Evolutionary conservation across 2,888 invertebrate genomes (phyloP).

Genomic region (Thymelicus sylvestris): DNA sequence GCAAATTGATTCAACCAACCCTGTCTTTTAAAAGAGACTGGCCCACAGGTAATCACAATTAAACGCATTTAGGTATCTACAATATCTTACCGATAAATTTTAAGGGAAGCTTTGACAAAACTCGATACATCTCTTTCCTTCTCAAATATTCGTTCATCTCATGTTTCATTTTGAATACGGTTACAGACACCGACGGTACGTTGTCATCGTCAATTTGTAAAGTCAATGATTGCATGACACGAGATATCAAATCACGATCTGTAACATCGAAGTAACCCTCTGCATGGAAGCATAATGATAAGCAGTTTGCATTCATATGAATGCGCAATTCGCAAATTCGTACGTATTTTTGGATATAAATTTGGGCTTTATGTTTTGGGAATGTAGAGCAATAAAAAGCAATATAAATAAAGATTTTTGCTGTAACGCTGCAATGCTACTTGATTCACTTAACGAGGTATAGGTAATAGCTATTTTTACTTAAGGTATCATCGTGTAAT

Average conservation of each 20-base stretch:
- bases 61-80: too few relatives aligned
- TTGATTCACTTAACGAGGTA: too few relatives aligned
- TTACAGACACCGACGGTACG: slow-evolving; percentile 73
- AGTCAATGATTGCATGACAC: slow-evolving; percentile 86
- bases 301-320: too few relatives aligned
- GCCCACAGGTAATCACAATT: too few relatives aligned
- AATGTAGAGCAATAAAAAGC: too few relatives aligned
- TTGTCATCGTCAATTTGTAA: slow-evolving; percentile 74
- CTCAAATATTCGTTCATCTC: slow-evolving; percentile 74
- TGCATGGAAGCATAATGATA: neutral
- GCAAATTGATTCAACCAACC: too few relatives aligned
- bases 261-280: slow-evolving; percentile 17
- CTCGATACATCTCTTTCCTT: slow-evolving; percentile 72
- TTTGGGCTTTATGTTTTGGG: neutral
- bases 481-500: slow-evolving; percentile 89
- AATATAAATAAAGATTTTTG: too few relatives aligned
- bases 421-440: too few relatives aligned
- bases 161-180: slow-evolving; percentile 82
- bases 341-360: too few relatives aligned
- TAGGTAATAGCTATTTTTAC: slow-evolving; percentile 71
- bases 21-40: too few relatives aligned
- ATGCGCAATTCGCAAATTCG: too few relatives aligned
- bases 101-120: slow-evolving; percentile 74
- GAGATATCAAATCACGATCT: slow-evolving; percentile 87
- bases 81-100: slow-evolving; percentile 71